Evolutionary conservation across 2,797 vertebrate genomes (phyloP).

Genomic region (Nyctibius grandis): DNA sequence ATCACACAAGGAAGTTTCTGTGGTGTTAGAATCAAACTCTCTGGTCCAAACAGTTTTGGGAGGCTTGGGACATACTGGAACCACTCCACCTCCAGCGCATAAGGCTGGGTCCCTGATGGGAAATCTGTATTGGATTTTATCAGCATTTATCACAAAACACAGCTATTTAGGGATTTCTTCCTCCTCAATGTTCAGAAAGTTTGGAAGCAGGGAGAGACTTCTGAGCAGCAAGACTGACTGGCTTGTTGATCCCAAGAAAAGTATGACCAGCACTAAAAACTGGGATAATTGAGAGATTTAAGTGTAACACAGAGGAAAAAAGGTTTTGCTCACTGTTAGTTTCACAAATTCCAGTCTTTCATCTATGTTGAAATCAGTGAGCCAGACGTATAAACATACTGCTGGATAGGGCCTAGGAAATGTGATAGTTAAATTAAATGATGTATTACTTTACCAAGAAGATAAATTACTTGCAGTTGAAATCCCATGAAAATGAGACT

Average conservation of each 20-base stretch:
- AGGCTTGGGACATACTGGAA: neutral
- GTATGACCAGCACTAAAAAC: neutral
- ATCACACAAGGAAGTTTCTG: neutral
- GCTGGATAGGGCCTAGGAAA: neutral
- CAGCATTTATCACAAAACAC: neutral
- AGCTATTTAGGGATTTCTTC: neutral
- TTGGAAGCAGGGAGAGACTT: neutral
- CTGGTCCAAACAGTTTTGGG: neutral
- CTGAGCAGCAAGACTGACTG: neutral
- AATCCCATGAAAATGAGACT: neutral
- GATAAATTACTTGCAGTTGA: neutral
- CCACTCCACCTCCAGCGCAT: neutral
- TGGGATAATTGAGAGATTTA: neutral
- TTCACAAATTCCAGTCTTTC: neutral
- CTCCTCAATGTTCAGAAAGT: neutral
- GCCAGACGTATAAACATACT: neutral
- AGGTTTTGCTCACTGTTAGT: neutral
- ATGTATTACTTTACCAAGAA: neutral
- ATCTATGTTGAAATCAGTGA: neutral
- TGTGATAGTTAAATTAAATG: neutral
- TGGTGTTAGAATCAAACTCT: neutral
- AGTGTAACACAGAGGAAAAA: neutral
- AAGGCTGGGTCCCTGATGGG: neutral
- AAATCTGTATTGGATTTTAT: neutral
- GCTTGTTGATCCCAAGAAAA: neutral